A percentile compares a stretch with the other conserved stretches of the same genome.
These are phyloP conservation scores for Muntiacus reevesi DNA, from an alignment of 2,113 vertebrate genomes.

Conservation along the genomic window DNA sequence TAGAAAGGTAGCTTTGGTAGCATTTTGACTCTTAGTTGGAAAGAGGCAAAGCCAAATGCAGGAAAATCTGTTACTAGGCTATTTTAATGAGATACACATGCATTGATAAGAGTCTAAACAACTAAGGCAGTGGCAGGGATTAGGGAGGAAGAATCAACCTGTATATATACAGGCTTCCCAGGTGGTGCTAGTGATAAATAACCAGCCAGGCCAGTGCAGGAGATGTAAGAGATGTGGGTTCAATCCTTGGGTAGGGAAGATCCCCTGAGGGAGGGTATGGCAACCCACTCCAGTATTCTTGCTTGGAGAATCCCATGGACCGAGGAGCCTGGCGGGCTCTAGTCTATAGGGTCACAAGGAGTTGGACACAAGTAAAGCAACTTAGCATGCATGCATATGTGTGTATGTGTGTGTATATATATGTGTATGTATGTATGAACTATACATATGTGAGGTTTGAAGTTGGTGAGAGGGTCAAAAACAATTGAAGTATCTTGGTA, in stretches of 20 bases:
- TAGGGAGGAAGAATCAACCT: neutral
- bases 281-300: neutral
- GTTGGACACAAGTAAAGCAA: neutral
- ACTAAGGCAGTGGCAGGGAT: neutral
- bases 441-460: neutral
- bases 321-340: neutral
- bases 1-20: neutral
- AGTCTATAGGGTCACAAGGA: neutral
- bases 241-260: neutral
- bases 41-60: neutral
- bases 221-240: neutral
- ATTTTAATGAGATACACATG: neutral
- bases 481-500: neutral
- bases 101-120: neutral
- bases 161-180: neutral
- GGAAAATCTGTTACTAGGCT: neutral
- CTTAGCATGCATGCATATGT: neutral
- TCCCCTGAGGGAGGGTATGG: neutral
- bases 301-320: neutral
- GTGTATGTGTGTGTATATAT: neutral
- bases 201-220: neutral
- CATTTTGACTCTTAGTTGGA: neutral
- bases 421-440: neutral
- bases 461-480: neutral
- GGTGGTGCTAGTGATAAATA: neutral